Evolutionary conservation across 2,888 invertebrate genomes (phyloP).

Genomic region (Lomographa bimaculata): DNA sequence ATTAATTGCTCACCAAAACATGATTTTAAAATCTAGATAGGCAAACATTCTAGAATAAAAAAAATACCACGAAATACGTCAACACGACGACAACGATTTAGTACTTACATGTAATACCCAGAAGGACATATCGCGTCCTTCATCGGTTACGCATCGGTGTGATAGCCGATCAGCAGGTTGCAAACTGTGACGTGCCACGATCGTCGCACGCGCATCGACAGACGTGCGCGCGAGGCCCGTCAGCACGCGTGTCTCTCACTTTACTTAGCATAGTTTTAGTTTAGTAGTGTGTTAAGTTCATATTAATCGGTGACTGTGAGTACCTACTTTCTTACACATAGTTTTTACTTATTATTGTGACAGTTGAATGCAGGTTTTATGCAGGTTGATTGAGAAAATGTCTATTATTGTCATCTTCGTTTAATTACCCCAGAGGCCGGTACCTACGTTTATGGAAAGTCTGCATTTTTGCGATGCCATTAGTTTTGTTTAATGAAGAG

Average conservation of each 20-base stretch:
- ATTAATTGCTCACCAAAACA: no score
- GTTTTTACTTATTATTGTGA: neutral
- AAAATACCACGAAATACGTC: no score
- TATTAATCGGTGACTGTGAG: constrained; percentile 56
- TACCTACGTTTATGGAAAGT: constrained; percentile 19
- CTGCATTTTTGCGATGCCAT: constrained; percentile 13
- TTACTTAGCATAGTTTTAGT: constrained; percentile 35
- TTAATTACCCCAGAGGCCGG: constrained; percentile 14
- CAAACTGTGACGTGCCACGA: constrained; percentile 48
- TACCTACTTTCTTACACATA: constrained; percentile 15
- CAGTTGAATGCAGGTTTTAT: constrained; percentile 3
- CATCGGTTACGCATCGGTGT: constrained; percentile 48
- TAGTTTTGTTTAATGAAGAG: neutral
- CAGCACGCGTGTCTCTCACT: constrained; percentile 45
- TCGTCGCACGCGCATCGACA: constrained; percentile 39
- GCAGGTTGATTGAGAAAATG: neutral
- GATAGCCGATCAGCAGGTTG: constrained; percentile 53
- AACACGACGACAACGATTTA: no score
- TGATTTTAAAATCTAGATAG: no score
- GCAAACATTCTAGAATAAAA: no score
- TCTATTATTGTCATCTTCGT: constrained; percentile 7
- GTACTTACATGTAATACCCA: constrained; percentile 4
- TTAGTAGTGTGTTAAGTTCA: constrained; percentile 49
- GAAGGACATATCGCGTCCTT: constrained; percentile 12
- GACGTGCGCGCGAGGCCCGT: constrained; percentile 58